A percentile compares a stretch with the other conserved stretches of the same genome.
phyloP scores from a whole-genome alignment of 1,140 invertebrate species.

The Drosophila insularis region DNA sequence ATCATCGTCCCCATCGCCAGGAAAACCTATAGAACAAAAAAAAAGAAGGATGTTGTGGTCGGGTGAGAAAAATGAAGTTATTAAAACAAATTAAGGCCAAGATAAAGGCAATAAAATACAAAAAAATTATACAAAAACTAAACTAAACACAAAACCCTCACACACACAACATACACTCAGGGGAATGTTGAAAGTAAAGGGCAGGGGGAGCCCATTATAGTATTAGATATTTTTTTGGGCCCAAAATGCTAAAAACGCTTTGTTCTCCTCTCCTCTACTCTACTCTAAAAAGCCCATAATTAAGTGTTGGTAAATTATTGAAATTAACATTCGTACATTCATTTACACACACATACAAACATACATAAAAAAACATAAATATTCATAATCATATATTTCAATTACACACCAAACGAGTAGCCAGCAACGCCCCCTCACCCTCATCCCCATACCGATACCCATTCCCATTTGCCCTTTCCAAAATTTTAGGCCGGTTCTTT shows the following conservation, averaged over 20 bases:
- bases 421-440: background rate
- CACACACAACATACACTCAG: background rate
- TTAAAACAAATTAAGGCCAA: conserved; percentile 68
- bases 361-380: conserved; percentile 67
- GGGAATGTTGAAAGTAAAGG: background rate
- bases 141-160: conserved; percentile 9
- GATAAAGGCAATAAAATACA: background rate
- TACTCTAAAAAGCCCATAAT: conserved; percentile 63
- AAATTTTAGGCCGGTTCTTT: background rate
- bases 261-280: conserved; percentile 33
- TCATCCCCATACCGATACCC: background rate
- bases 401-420: conserved; percentile 58
- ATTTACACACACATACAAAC: conserved; percentile 20
- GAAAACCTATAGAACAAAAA: conserved; percentile 65
- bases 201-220: background rate
- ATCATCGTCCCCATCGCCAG: conserved; percentile 81
- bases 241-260: conserved; percentile 65
- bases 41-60: conserved; percentile 18
- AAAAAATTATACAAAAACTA: conserved; percentile 37
- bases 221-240: background rate
- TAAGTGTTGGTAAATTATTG: conserved; percentile 76
- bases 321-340: conserved; percentile 46
- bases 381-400: conserved; percentile 83
- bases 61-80: conserved; percentile 27
- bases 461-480: background rate